Evolutionary conservation across 2,888 invertebrate species (phyloP).

Genomic region (Beris chalybata): DNA sequence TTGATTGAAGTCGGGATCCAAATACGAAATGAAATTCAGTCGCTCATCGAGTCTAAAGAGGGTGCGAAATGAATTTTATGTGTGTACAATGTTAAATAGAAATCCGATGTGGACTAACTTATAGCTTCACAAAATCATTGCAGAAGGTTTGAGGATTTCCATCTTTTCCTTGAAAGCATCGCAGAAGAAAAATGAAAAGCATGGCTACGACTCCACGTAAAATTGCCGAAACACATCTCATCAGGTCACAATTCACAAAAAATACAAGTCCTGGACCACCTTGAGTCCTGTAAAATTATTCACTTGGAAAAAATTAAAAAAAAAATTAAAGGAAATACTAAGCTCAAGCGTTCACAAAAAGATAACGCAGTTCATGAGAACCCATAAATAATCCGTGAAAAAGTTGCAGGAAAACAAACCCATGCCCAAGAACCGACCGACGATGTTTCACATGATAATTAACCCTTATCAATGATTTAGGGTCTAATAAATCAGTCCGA

Average conservation of each 20-base stretch:
- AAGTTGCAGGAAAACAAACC: constrained; percentile 28
- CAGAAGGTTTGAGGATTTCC: no score
- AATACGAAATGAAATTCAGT: constrained; percentile 17
- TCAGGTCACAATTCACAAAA: no score
- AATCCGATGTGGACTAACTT: no score
- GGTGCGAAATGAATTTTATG: constrained; percentile 1
- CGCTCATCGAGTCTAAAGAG: neutral
- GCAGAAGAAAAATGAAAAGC: no score
- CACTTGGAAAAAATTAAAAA: no score
- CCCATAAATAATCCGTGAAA: constrained; percentile 23
- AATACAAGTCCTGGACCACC: no score
- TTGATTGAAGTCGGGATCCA: constrained; percentile 27
- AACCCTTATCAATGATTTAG: constrained; percentile 40
- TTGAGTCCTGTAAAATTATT: no score
- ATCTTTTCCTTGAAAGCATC: no score
- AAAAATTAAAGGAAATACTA: neutral
- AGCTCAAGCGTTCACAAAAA: constrained; percentile 14
- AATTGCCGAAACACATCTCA: no score
- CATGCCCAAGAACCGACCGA: constrained; percentile 31
- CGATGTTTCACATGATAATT: constrained; percentile 40
- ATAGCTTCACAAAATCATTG: no score
- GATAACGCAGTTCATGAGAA: constrained; percentile 18
- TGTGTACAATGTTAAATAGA: no score
- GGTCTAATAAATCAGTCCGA: constrained; percentile 37
- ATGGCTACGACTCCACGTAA: no score